phyloP scores from a whole-genome alignment of 2,888 invertebrate species.

The Acanthosoma haemorrhoidale region DNA sequence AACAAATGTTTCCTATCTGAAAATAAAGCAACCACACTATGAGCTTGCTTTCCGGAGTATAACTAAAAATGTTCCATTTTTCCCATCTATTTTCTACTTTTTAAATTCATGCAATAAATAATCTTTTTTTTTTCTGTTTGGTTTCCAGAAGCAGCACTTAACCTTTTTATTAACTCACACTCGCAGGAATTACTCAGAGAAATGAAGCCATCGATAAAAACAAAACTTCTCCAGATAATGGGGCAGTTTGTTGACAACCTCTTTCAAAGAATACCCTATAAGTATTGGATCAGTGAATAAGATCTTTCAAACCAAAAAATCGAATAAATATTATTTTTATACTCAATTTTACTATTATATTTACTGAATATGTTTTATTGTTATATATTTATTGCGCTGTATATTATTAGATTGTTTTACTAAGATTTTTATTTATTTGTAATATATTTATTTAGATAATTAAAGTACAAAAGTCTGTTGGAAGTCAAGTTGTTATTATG shows the following conservation, averaged over 20 bases:
- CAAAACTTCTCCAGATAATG: constrained; percentile 70
- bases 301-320: neutral
- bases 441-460: neutral
- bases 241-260: constrained; percentile 68
- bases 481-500: too few relatives aligned
- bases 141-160: constrained; percentile 70
- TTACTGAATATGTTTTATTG: neutral
- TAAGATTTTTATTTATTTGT: neutral
- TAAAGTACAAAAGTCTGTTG: constrained; percentile 7
- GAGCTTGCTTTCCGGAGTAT: too few relatives aligned
- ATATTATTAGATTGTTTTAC: neutral
- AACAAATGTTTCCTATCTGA: too few relatives aligned
- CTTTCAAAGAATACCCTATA: constrained; percentile 69
- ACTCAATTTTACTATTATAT: neutral
- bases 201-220: constrained; percentile 78
- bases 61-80: too few relatives aligned
- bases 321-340: neutral
- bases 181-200: constrained; percentile 77
- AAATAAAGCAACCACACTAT: too few relatives aligned
- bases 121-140: neutral
- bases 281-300: constrained; percentile 61
- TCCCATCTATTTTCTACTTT: too few relatives aligned
- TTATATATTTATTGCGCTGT: constrained; percentile 9
- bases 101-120: too few relatives aligned
- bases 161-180: constrained; percentile 80